Evolutionary conservation across 2,888 invertebrate genomes (phyloP).

Genomic region (Stegana nigrithorax): DNA sequence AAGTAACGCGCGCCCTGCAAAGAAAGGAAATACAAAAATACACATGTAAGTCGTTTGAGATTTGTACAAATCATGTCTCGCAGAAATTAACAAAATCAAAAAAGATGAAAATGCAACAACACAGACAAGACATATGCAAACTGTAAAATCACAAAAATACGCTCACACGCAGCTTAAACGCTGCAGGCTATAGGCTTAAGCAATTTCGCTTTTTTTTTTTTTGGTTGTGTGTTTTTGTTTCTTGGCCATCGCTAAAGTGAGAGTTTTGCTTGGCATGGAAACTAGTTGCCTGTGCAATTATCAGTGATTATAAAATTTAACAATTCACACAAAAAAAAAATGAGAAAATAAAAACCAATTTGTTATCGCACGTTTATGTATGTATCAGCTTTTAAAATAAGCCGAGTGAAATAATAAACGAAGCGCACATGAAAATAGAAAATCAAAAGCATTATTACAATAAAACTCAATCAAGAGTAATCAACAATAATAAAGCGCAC

Average conservation of each 20-base stretch:
- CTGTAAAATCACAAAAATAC: not conserved
- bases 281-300: too few species aligned
- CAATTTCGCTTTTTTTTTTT: too few species aligned
- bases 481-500: constrained; percentile 28
- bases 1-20: too few species aligned
- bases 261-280: too few species aligned
- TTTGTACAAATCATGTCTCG: constrained; percentile 11
- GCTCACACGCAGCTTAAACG: not conserved
- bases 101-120: too few species aligned
- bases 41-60: not conserved
- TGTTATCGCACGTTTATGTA: constrained; percentile 30
- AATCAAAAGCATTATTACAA: constrained; percentile 22
- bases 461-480: constrained; percentile 39
- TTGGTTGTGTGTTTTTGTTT: not conserved
- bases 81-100: not conserved
- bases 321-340: constrained; percentile 35
- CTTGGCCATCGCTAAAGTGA: not conserved
- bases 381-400: too few species aligned
- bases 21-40: not conserved
- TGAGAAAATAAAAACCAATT: constrained; percentile 40
- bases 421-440: constrained; percentile 10
- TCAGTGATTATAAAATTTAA: constrained; percentile 21
- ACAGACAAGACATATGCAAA: not conserved
- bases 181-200: not conserved
- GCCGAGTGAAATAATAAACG: constrained; percentile 24